These are phyloP conservation scores for Drosophila meridionalis DNA, from an alignment of 2,888 invertebrate species.

Conservation along the genomic window DNA sequence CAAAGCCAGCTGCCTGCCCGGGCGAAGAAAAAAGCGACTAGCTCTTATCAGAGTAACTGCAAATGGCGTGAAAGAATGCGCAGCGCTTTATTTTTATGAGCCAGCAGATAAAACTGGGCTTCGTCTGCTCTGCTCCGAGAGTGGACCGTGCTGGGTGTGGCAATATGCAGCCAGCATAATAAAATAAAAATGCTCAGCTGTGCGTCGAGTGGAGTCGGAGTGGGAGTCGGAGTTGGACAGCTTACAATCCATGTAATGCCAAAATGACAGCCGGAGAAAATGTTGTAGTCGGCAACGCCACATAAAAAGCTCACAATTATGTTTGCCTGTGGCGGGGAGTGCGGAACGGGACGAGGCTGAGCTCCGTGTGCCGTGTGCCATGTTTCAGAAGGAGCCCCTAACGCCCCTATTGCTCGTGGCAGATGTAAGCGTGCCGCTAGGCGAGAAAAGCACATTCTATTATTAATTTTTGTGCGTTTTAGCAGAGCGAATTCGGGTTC, in stretches of 20 bases:
- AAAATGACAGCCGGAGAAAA: conserved; percentile 74
- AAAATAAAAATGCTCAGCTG: conserved; percentile 70
- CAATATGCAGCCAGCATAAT: conserved; percentile 77
- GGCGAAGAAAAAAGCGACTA: conserved; percentile 43
- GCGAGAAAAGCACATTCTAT: conserved; percentile 53
- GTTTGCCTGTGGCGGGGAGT: conserved; percentile 31
- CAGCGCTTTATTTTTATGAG: conserved; percentile 80
- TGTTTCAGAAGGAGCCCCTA: conserved; percentile 30
- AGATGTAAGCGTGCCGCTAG: conserved; percentile 66
- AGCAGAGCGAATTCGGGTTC: conserved; percentile 11
- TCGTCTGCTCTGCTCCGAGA: conserved; percentile 7
- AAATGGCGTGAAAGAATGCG: conserved; percentile 81
- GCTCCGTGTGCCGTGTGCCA: conserved; percentile 7
- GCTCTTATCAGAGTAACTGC: conserved; percentile 77
- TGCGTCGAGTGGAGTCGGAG: conserved; percentile 21
- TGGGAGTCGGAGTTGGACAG: conserved; percentile 27
- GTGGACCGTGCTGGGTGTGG: conserved; percentile 30
- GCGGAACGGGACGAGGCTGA: not conserved
- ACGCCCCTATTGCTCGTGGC: conserved; percentile 33
- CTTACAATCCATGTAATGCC: conserved; percentile 76
- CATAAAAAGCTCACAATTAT: conserved; percentile 76
- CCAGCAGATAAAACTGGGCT: conserved; percentile 67
- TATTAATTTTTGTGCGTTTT: conserved; percentile 69
- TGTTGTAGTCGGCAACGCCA: conserved; percentile 67
- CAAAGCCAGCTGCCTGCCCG: conserved; percentile 21